Base-by-base conservation (phyloP, 23 tunicate genomes). In the Ascidia mentula region DNA sequence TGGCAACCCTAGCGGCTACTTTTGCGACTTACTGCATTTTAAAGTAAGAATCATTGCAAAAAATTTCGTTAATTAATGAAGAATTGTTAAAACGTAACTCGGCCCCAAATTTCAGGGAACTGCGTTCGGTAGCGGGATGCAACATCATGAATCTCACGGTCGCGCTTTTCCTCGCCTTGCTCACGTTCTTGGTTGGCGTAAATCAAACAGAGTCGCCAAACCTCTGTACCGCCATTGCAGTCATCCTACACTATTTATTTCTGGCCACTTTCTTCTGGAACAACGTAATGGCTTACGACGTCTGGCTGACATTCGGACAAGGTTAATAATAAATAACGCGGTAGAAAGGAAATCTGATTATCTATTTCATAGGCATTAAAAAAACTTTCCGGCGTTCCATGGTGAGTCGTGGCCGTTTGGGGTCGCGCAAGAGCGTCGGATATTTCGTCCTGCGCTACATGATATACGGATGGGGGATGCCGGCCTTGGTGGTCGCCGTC, bases 241-340 rank as follows among this genome's bases (percentile, higher is more conserved):
- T 88, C 3, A 18, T 88, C 2, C 87, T 93, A 3, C 98, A 93
- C 53, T 93, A 85, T 88, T 84, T 93, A 13, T 93, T 88, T 46
- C 84, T 93, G n/a, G 35, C 98, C 6, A 84, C 89, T 2, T 93
- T 93, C 45, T 93, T 93, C 75, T 93, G 98, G 98, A 93, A 93
- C 77, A 93, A 93, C 40, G 93, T 93, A 0, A 88, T 93, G 87
- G 92, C 98, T 32, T 93, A 38, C 45, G 98, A 93, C 60, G 98
- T 88, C 0, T 93, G 98, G 98, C 34, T 40, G 12, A 93, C 98
- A n/a, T 93, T 93, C 72, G 98, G 98, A 33, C 74, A 84, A 80
- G 98, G 98, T 88, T 17, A 73, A 60, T 70, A 6, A 2, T 28
- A 53, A 5, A 28, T 9, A 5, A 9, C 15, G 53, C 15, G 53